Conservation (phyloP, 2,113 vertebrate species). For the Pterophyllum scalare region DNA sequence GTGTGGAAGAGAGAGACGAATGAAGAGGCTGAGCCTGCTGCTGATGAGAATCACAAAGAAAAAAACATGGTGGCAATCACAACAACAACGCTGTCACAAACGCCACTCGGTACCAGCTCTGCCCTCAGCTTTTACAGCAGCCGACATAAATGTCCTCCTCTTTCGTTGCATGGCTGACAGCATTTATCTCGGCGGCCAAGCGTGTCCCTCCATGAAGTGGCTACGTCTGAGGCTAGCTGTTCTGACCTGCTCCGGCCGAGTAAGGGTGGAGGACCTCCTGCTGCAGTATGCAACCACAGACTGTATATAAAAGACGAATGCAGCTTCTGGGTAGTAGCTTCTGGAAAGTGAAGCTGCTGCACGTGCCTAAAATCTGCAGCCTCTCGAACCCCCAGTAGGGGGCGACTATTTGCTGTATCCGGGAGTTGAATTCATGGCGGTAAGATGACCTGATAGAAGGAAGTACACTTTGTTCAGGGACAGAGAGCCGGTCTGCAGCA, state of each 20-base stretch:
- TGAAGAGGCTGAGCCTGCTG: constrained; percentile 51
- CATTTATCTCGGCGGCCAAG: neutral
- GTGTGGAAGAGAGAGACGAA: constrained; percentile 6
- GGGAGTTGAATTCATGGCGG: neutral
- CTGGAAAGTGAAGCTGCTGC: too few relatives aligned
- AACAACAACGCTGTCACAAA: constrained; percentile 51
- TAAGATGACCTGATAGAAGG: neutral
- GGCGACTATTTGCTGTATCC: neutral
- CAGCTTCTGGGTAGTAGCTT: neutral
- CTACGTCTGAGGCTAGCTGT: neutral
- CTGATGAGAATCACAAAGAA: constrained; percentile 58
- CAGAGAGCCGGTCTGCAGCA: neutral
- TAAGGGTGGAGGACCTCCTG: neutral
- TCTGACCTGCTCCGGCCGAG: neutral
- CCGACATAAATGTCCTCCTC: neutral
- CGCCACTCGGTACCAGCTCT: constrained; percentile 37
- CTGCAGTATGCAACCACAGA: neutral
- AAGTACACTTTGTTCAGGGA: too few relatives aligned
- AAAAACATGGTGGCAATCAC: constrained; percentile 49
- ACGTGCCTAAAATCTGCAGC: neutral
- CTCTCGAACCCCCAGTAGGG: neutral
- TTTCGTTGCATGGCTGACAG: constrained; percentile 3
- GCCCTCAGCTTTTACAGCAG: constrained; percentile 33
- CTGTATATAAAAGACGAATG: neutral
- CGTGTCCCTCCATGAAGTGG: neutral